Evolutionary conservation across 2,113 vertebrate genomes (phyloP).

Genomic region (Nothocercus nigrocapillus): DNA sequence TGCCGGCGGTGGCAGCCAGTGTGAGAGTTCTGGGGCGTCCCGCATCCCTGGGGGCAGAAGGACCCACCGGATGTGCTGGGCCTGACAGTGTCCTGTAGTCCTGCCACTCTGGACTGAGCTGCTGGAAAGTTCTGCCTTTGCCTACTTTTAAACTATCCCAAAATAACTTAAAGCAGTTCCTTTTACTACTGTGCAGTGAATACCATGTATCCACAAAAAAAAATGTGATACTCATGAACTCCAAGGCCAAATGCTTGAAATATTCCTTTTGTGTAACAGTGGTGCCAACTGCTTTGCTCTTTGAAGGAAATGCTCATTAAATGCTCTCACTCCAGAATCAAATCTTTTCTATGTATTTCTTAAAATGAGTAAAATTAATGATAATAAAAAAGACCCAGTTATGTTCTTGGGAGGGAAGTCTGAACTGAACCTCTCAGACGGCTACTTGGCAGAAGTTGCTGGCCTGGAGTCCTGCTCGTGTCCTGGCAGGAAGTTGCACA

Average conservation of each 20-base stretch:
- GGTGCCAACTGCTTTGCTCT: neutral
- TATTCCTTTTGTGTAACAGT: neutral
- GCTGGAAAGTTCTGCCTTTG: neutral
- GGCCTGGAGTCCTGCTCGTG: neutral
- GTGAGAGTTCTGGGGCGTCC: neutral
- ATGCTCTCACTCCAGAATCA: neutral
- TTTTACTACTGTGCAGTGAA: neutral
- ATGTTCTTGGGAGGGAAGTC: neutral
- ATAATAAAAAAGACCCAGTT: neutral
- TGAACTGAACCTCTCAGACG: neutral
- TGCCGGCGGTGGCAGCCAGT: neutral
- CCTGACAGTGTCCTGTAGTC: neutral
- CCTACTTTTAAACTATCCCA: neutral
- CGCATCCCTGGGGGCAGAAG: neutral
- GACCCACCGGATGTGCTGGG: neutral
- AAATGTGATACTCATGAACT: neutral
- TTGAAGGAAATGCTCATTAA: slow-evolving; percentile 6
- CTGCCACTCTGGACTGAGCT: neutral
- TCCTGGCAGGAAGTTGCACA: neutral
- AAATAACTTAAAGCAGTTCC: neutral
- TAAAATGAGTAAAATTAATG: neutral
- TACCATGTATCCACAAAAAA: neutral
- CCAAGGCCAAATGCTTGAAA: neutral
- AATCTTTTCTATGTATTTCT: neutral
- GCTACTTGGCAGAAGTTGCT: neutral